These are phyloP conservation scores for Brachypodius melanocephalos DNA, from an alignment of 2,113 vertebrate genomes.

Conservation along the genomic window DNA sequence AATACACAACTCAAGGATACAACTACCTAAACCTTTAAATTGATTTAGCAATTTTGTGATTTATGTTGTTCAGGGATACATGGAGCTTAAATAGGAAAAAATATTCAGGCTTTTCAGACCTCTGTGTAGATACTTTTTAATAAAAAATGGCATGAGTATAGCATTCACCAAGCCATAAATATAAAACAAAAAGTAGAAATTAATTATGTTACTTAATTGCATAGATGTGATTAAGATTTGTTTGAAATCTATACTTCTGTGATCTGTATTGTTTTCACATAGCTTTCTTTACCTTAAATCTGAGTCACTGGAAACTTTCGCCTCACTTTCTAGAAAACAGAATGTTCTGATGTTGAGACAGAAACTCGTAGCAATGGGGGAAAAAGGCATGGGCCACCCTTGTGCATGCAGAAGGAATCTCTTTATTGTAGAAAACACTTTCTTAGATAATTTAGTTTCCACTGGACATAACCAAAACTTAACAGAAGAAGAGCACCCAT, in stretches of 20 bases:
- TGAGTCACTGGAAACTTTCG: not conserved
- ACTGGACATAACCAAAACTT: not conserved
- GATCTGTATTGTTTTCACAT: not conserved
- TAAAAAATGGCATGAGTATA: not conserved
- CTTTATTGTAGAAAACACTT: not conserved
- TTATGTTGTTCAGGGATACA: not conserved
- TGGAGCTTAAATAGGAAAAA: not conserved
- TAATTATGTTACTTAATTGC: not conserved
- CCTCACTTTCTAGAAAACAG: not conserved
- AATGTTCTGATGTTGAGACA: not conserved
- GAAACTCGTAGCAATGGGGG: not conserved
- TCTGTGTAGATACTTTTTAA: not conserved
- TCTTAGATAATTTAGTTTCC: not conserved
- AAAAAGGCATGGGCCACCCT: not conserved
- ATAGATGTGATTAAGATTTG: not conserved
- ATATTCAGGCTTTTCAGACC: not conserved
- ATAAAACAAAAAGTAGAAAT: not conserved
- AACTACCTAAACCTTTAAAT: not conserved
- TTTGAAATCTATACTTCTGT: not conserved
- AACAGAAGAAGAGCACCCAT: not conserved
- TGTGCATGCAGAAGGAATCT: not conserved
- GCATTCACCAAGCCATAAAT: not conserved
- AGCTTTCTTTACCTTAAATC: not conserved
- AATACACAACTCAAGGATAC: not conserved
- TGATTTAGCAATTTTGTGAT: not conserved